phyloP scores from a whole-genome alignment of 2,113 vertebrate species.

The Myrmophylax atrothorax region DNA sequence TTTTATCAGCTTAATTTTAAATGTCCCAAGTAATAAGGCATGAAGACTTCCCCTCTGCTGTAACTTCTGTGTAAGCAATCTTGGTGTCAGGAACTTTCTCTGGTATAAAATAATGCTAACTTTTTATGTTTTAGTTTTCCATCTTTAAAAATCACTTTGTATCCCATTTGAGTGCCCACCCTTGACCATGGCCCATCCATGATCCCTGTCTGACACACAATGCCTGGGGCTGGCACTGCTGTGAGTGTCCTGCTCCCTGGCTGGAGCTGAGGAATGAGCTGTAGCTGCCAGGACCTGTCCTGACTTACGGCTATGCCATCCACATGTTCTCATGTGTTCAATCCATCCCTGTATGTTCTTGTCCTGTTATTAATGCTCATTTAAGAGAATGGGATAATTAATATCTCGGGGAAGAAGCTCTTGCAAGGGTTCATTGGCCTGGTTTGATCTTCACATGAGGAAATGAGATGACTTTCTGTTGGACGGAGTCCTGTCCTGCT shows the following conservation, averaged over 20 bases:
- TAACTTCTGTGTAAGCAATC: neutral
- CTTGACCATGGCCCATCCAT: neutral
- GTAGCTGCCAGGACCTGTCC: neutral
- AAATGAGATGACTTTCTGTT: neutral
- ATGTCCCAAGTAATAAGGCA: neutral
- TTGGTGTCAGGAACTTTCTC: neutral
- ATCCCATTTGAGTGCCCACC: neutral
- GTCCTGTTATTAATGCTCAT: neutral
- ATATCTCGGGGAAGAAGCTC: neutral
- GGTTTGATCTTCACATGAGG: neutral
- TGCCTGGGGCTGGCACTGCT: neutral
- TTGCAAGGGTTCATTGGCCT: neutral
- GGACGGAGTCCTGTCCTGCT: neutral
- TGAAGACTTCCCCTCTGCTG: neutral
- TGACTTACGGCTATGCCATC: neutral
- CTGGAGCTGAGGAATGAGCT: neutral
- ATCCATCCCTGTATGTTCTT: neutral
- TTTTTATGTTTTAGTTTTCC: neutral
- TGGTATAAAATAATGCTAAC: neutral
- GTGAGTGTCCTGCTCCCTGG: neutral
- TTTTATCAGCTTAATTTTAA: neutral
- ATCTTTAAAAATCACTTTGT: neutral
- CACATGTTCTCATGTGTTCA: neutral
- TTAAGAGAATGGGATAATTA: neutral
- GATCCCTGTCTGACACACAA: rapidly evolving